A percentile compares a stretch with the other conserved stretches of the same genome.
phyloP scores from a whole-genome alignment of 2,797 vertebrate species.

The Acropternis orthonyx region DNA sequence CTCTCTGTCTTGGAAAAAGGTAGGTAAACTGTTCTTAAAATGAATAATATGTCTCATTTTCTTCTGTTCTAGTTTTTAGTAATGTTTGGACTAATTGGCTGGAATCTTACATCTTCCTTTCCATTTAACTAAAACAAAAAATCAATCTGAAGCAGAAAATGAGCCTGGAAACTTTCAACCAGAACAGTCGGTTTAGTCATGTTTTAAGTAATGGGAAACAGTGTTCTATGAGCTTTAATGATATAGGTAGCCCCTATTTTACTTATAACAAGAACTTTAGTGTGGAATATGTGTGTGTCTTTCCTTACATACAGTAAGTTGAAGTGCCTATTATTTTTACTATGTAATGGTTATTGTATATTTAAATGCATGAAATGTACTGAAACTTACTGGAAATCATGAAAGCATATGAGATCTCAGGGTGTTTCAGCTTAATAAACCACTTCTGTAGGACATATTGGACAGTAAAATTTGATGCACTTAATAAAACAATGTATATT shows the following conservation, averaged over 20 bases:
- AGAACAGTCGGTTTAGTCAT: neutral
- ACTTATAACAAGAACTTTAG: neutral
- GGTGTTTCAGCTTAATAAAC: neutral
- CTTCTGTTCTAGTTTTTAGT: neutral
- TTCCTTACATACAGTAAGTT: neutral
- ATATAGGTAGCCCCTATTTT: neutral
- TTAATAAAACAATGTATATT: neutral
- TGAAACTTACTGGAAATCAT: neutral
- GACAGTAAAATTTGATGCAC: neutral
- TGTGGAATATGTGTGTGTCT: neutral
- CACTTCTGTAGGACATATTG: neutral
- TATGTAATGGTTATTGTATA: neutral
- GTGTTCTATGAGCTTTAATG: neutral
- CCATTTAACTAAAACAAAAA: neutral
- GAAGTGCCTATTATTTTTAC: neutral
- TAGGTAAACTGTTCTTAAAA: neutral
- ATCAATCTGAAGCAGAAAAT: neutral
- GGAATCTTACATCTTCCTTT: neutral
- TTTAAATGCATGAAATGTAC: neutral
- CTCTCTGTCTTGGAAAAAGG: neutral
- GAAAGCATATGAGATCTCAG: neutral
- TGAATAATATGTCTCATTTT: neutral
- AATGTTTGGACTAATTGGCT: neutral
- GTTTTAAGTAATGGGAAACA: neutral
- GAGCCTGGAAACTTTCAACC: neutral